Conservation (phyloP, 30 jellyfish, hydroid and myxozoan genomes). For the Chrysaora quinquecirrha region DNA sequence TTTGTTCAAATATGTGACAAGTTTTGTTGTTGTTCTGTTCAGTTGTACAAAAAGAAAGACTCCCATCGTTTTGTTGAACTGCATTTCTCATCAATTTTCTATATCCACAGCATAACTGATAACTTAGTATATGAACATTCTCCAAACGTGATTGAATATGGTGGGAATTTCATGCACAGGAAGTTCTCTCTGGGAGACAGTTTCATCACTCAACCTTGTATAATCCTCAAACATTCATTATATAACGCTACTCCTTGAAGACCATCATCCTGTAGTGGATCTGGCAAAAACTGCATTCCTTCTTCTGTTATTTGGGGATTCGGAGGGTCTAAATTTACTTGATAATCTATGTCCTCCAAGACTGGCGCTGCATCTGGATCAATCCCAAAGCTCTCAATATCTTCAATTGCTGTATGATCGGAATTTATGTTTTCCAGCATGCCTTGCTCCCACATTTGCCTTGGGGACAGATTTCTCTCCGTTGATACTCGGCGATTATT, state of each 20-base stretch:
- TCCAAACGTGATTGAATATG: neutral
- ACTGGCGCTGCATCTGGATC: slow-evolving; percentile 35
- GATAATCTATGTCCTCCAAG: slow-evolving; percentile 27
- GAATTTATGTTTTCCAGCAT: slow-evolving; percentile 1
- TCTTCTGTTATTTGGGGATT: neutral
- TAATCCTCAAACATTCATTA: no score
- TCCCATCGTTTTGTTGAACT: no score
- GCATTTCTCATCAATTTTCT: no score
- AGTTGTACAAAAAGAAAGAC: neutral
- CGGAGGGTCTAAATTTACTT: slow-evolving; percentile 23
- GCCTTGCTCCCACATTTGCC: no score
- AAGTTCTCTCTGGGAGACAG: no score
- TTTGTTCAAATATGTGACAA: neutral
- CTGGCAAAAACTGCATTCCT: no score
- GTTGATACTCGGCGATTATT: no score
- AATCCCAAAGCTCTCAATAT: slow-evolving; percentile 21
- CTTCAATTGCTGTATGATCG: slow-evolving; percentile 31
- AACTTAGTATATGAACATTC: no score
- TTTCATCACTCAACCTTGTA: no score
- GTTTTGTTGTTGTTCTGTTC: neutral
- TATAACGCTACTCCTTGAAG: no score
- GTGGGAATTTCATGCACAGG: neutral
- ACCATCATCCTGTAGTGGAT: no score
- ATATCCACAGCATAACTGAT: neutral
- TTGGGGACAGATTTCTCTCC: no score